Base-by-base conservation (phyloP, 2,888 invertebrate species). In the Drosophila heteroneura region DNA sequence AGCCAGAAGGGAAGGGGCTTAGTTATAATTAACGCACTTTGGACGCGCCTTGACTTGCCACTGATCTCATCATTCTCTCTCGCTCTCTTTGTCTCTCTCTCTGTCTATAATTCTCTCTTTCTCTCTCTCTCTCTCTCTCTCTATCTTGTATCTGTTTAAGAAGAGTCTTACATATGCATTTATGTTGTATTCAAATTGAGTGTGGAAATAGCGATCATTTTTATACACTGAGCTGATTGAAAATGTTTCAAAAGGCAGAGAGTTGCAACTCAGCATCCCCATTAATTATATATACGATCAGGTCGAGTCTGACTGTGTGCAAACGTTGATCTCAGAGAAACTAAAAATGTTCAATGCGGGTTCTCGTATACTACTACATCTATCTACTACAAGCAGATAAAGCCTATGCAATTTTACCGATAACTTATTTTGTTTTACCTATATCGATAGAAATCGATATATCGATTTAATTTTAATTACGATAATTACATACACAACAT, bases 21-120 rank as follows among this genome's bases (percentile, higher is more conserved):
- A 76, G 74, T 68, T 89, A 69, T 76, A 89, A 85, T 85, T 89
- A 85, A 76, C 70, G 74, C 87, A 87, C 85, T 89, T 82, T 71
- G 65, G 89, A 77, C 88, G 76, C 82, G 78, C 81, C 86, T 81
- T n/a, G 51, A 47, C 47, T 47, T 47, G 22, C 47, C 63, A 49
- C 64, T 65, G 63, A 65, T 65, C 63, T 64, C 30, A 16, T 22
- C 14, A 2, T 16, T 6, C 9, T 30, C 9, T 5, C 28, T 5
- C 12, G 39, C 28, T 19, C n/a, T n/a, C 19, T 19, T 10, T 12
- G 6, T 28, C 10, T 51, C 26, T 19, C 16, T 4, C 10, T 28
- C 28, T 28, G 28, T 28, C 4, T 28, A 28, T 28, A 28, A 5
- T 5, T 28, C 28, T 28, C 5, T 5, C 28, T 28, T 5, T 28